Conservation (phyloP, 2,888 invertebrate species). For the Branchipolynoe longqiensis region DNA sequence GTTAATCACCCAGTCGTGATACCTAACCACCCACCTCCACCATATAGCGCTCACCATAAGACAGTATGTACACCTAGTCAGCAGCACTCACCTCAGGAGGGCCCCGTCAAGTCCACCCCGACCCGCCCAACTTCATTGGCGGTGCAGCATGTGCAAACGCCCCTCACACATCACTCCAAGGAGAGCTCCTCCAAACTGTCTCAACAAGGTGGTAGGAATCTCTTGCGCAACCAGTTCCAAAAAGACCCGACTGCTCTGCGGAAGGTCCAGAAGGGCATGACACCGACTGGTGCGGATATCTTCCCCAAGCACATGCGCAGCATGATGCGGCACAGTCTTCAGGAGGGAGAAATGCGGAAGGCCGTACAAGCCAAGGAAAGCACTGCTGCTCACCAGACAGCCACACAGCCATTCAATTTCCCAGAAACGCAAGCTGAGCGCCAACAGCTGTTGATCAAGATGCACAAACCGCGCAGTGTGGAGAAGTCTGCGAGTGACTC, state of each 20-base stretch:
- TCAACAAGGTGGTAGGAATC: too few species aligned
- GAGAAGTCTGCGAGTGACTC: conserved; percentile 65
- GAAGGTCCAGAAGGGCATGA: conserved; percentile 64
- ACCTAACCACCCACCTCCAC: conserved; percentile 21
- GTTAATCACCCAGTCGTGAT: not conserved
- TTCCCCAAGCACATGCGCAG: conserved; percentile 62
- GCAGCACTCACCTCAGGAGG: not conserved
- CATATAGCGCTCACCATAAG: conserved; percentile 23
- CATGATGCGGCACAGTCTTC: conserved; percentile 51
- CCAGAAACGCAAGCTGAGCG: conserved; percentile 36
- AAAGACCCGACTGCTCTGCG: conserved; percentile 30
- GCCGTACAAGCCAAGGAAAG: conserved; percentile 13
- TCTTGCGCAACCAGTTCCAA: conserved; percentile 23
- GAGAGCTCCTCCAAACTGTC: not conserved
- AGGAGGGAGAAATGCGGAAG: conserved; percentile 26
- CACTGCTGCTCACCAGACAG: not conserved
- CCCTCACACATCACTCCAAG: not conserved
- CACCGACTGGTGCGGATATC: conserved; percentile 60
- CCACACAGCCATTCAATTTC: not conserved
- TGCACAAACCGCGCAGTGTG: not conserved
- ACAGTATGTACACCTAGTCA: not conserved
- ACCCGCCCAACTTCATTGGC: not conserved
- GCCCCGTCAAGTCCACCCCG: not conserved
- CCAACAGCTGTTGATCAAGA: conserved; percentile 6
- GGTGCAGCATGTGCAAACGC: not conserved